Evolutionary conservation across 2,797 vertebrate genomes (phyloP), one percentile per base, ranked within the genome.

Genomic region (Sylvia borin): DNA sequence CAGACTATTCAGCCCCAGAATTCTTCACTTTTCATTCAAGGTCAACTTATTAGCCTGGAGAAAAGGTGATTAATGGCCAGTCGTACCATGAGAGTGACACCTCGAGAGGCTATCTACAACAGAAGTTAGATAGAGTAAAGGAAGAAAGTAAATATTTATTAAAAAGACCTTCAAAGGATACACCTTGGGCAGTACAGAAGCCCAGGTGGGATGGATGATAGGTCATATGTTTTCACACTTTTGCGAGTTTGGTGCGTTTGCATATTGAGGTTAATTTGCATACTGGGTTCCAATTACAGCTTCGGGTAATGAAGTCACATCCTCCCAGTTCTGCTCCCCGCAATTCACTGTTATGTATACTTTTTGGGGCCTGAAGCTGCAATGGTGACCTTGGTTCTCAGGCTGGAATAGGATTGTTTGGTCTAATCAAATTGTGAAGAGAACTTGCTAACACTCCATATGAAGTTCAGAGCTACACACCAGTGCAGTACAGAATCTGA

Each of bases 201-300:
- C 13, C 13, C 11, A 10, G 15, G 15, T 58, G 55, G n/a, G 29
- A 40, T 21, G 36, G 29, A 50, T 2, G 1, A 5, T 1, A 1
- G 11, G 17, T n/a, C 10, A 50, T 0, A 7, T 1, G 1, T 61
- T 60, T 40, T 40, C 57, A 61, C 43, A n/a, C 11, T 51, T 42
- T 42, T 14, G 42, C n/a, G 5, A 17, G 11, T 61, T 61, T 75
- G 18, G 13, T 50, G 5, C 8, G 40, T n/a, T 20, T 61, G 4
- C 7, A 61, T n/a, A 21, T n/a, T 61, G 3, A 17, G 29, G 18
- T 61, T 75, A 5, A n/a, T 40, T 61, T 40, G 36, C 17, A 40
- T 38, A 60, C 27, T 60, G 24, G 34, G 16, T 10, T n/a, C 45
- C 47, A 75, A 7, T n/a, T 51, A 42, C 11, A n/a, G 2, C 14